These are phyloP conservation scores for Germaria angustata DNA, from an alignment of 2,888 invertebrate species.

Conservation along the genomic window DNA sequence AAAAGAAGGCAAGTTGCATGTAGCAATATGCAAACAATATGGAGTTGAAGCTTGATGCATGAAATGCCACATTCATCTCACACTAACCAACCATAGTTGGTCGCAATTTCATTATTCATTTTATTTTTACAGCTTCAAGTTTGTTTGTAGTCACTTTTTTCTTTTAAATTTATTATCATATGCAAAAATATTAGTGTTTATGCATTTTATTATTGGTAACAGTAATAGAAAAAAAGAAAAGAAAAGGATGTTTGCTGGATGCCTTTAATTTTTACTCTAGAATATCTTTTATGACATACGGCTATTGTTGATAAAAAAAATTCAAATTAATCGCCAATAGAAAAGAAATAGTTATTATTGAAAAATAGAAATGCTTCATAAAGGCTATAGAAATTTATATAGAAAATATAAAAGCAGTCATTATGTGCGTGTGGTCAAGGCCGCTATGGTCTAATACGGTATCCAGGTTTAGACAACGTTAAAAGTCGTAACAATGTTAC, in stretches of 20 bases:
- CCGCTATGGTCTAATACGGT: not conserved
- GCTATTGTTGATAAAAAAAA: not conserved
- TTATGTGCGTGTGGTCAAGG: not conserved
- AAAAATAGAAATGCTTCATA: not conserved
- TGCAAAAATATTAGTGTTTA: conserved; percentile 48
- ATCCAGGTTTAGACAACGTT: too few species aligned
- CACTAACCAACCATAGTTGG: conserved; percentile 41
- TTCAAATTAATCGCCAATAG: too few species aligned
- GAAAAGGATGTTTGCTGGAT: not conserved
- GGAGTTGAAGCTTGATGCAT: conserved; percentile 36
- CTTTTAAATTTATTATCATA: conserved; percentile 18
- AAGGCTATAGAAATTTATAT: not conserved
- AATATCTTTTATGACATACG: not conserved
- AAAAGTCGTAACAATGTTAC: not conserved
- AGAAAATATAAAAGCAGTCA: not conserved
- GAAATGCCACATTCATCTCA: conserved; percentile 11
- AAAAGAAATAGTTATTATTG: not conserved
- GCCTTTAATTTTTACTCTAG: not conserved
- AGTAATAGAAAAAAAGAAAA: conserved; percentile 7
- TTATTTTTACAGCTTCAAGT: conserved; percentile 52
- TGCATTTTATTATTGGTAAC: conserved; percentile 45
- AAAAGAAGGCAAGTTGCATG: not conserved
- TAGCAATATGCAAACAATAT: conserved; percentile 58
- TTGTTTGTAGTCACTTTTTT: conserved; percentile 21
- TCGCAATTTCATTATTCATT: conserved; percentile 47